Evolutionary conservation across 2,113 vertebrate species (phyloP).

Genomic region (Zonotrichia leucophrys): DNA sequence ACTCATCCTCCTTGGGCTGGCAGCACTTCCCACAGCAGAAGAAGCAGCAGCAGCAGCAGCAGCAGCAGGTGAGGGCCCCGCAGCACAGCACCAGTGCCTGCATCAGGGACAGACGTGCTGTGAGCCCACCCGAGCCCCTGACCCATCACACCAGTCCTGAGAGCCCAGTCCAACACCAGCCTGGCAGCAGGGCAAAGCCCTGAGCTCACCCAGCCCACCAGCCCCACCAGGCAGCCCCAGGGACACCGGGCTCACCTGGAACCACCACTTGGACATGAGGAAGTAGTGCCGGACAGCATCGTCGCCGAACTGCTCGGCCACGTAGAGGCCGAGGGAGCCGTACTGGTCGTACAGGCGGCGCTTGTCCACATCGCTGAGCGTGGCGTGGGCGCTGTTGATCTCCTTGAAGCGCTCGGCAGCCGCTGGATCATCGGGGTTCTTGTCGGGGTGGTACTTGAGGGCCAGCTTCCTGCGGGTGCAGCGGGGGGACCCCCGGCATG

Average conservation of each 20-base stretch:
- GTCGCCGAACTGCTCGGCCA: constrained; percentile 91
- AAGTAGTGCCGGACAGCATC: constrained; percentile 93
- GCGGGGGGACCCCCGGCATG: background rate
- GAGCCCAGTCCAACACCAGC: background rate
- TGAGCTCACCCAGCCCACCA: fast-evolving
- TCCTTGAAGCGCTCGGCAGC: constrained; percentile 93
- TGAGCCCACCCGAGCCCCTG: background rate
- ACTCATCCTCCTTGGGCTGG: constrained; percentile 79
- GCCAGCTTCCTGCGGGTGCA: constrained; percentile 81
- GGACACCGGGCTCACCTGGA: constrained; percentile 79
- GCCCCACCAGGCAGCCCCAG: fast-evolving
- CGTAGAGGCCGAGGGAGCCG: constrained; percentile 91
- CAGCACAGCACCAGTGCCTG: constrained; percentile 84
- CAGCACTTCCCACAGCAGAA: constrained; percentile 89
- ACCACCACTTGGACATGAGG: constrained; percentile 93
- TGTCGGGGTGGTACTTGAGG: constrained; percentile 92
- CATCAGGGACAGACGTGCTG: fast-evolving
- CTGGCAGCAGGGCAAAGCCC: fast-evolving
- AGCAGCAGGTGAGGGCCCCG: constrained; percentile 83
- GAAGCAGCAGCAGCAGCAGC: constrained; percentile 91
- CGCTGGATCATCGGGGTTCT: constrained; percentile 89
- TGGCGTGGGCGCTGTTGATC: constrained; percentile 91
- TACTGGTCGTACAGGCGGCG: constrained; percentile 89
- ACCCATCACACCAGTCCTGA: background rate
- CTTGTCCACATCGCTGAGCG: constrained; percentile 86